A percentile compares a stretch with the other conserved stretches of the same genome.
Evolutionary conservation across 2,113 vertebrate species (phyloP).

Genomic region (Dasypus novemcinctus): DNA sequence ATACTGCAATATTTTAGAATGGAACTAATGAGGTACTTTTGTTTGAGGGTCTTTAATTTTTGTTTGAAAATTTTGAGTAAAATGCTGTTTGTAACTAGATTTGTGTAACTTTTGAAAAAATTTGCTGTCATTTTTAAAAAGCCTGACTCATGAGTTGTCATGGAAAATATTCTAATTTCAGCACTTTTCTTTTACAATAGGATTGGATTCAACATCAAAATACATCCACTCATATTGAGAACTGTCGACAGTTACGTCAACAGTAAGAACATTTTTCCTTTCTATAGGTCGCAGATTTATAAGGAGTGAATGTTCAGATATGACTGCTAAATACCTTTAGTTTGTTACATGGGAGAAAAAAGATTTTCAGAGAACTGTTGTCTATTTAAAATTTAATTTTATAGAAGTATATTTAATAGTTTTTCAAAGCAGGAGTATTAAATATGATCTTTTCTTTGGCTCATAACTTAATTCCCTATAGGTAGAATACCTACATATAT

Average conservation of each 20-base stretch:
- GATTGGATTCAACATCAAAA: constrained; percentile 96
- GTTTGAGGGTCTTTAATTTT: constrained; percentile 51
- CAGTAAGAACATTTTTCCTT: constrained; percentile 84
- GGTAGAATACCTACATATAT: background rate
- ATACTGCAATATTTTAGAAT: constrained; percentile 44
- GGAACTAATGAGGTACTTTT: background rate
- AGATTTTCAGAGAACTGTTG: constrained; percentile 35
- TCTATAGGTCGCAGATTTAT: constrained; percentile 37
- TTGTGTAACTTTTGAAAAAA: constrained; percentile 44
- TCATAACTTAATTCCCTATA: background rate
- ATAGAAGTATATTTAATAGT: constrained; percentile 20
- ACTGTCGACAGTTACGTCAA: constrained; percentile 88
- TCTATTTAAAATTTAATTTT: constrained; percentile 33
- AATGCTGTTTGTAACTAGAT: constrained; percentile 21
- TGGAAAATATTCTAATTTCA: constrained; percentile 69
- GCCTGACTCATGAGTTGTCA: constrained; percentile 22
- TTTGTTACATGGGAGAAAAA: constrained; percentile 41
- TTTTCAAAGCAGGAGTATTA: constrained; percentile 24
- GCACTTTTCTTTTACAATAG: constrained; percentile 80
- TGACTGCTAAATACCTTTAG: background rate
- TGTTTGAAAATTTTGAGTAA: constrained; percentile 48
- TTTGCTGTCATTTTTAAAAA: constrained; percentile 29
- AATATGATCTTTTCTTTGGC: background rate
- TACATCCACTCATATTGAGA: constrained; percentile 88
- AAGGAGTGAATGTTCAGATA: constrained; percentile 45